Conservation (phyloP, 2,797 vertebrate species). For the Chaetodon trifasciatus region DNA sequence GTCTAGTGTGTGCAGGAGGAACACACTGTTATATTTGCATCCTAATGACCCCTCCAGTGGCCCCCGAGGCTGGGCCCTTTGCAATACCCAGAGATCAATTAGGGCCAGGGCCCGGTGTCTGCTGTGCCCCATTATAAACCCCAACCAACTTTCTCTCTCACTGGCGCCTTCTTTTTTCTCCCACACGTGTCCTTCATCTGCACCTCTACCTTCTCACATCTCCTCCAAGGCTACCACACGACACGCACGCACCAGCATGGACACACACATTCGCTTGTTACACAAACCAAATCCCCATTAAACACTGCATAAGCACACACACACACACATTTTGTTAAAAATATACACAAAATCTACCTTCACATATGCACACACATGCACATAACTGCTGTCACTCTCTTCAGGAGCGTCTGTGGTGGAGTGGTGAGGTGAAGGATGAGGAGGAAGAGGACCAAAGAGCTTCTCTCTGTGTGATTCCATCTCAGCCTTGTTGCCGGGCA, state of each 20-base stretch:
- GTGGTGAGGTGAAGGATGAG: slow-evolving; percentile 58
- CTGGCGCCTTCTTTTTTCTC: slow-evolving; percentile 62
- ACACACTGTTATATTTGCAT: slow-evolving; percentile 85
- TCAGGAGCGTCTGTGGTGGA: slow-evolving; percentile 31
- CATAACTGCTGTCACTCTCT: slow-evolving; percentile 46
- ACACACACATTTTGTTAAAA: slow-evolving; percentile 23
- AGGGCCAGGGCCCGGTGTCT: slow-evolving; percentile 76
- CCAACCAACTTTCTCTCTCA: slow-evolving; percentile 57
- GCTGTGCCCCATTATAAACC: slow-evolving; percentile 75
- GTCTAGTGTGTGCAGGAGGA: slow-evolving; percentile 71
- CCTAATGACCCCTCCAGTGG: slow-evolving; percentile 86
- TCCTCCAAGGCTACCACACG: slow-evolving; percentile 41
- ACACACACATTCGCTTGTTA: slow-evolving; percentile 17
- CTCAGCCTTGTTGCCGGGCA: slow-evolving; percentile 60
- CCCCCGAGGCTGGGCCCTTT: slow-evolving; percentile 83
- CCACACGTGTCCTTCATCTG: slow-evolving; percentile 60
- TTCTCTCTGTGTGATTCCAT: slow-evolving; percentile 41
- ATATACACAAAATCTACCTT: slow-evolving; percentile 30
- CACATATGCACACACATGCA: slow-evolving; percentile 42
- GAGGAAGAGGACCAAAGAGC: slow-evolving; percentile 42
- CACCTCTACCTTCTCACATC: slow-evolving; percentile 53
- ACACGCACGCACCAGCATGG: slow-evolving; percentile 19
- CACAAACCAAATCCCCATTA: slow-evolving; percentile 29
- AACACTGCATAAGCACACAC: slow-evolving; percentile 4
- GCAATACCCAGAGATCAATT: slow-evolving; percentile 89